phyloP scores from a whole-genome alignment of 2,797 vertebrate genomes.

The Echiichthys vipera region DNA sequence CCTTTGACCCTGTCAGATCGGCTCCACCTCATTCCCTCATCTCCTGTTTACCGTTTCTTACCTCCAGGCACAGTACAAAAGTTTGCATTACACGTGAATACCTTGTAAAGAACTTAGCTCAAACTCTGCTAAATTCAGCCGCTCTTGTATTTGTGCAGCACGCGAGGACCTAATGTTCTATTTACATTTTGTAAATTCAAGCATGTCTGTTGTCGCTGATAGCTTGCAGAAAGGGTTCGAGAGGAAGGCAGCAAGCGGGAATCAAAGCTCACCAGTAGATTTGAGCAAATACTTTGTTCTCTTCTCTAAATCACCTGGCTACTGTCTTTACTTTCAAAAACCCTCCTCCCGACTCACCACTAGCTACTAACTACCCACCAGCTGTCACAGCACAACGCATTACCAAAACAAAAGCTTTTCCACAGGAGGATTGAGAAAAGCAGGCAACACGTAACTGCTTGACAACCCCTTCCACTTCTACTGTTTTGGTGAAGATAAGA shows the following conservation, averaged over 20 bases:
- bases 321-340: constrained; percentile 37
- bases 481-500: constrained; percentile 63
- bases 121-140: constrained; percentile 41
- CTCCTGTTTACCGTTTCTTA: constrained; percentile 61
- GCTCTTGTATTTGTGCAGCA: constrained; percentile 28
- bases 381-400: constrained; percentile 60
- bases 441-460: constrained; percentile 38
- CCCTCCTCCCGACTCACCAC: constrained; percentile 13
- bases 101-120: constrained; percentile 43
- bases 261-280: constrained; percentile 29
- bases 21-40: constrained; percentile 62
- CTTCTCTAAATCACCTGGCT: constrained; percentile 41
- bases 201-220: constrained; percentile 17
- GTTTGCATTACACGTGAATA: constrained; percentile 47
- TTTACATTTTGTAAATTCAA: constrained; percentile 18
- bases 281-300: constrained; percentile 42
- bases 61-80: constrained; percentile 64
- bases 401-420: constrained; percentile 63
- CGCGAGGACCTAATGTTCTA: constrained; percentile 7
- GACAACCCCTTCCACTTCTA: constrained; percentile 53
- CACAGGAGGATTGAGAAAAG: constrained; percentile 49
- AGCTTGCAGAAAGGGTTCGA: constrained; percentile 25
- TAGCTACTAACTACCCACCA: constrained; percentile 43
- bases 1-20: constrained; percentile 67
- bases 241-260: constrained; percentile 41